Percentiles rank a stretch among this genome's conserved stretches.
phyloP scores from a whole-genome alignment of 2,797 vertebrate species.

The Syndactyla subalaris region DNA sequence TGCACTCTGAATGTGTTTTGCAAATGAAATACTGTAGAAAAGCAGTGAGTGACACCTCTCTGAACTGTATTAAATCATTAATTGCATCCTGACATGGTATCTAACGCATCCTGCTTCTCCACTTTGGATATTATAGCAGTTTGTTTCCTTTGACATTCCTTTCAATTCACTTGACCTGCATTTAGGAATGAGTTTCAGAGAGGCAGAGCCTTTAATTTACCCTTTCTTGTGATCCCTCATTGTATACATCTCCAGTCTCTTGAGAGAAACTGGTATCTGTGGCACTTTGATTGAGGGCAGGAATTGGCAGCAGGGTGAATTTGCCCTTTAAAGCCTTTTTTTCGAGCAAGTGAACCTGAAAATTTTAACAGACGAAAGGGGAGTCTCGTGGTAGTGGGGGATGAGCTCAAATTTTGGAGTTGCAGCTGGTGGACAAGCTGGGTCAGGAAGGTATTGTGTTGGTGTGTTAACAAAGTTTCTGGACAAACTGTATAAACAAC shows the following conservation, averaged over 20 bases:
- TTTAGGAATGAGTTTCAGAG: background rate
- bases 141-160: background rate
- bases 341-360: background rate
- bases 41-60: background rate
- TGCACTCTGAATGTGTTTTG: background rate
- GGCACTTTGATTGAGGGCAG: background rate
- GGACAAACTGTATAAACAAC: background rate
- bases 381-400: background rate
- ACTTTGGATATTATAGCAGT: background rate
- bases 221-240: background rate
- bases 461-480: background rate
- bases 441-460: background rate
- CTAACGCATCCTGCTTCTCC: background rate
- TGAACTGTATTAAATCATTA: background rate
- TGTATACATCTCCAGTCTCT: background rate
- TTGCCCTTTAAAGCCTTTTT: background rate
- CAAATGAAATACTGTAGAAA: background rate
- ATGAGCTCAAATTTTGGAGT: background rate
- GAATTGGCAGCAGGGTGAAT: background rate
- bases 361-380: background rate
- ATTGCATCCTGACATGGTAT: background rate
- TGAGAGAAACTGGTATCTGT: background rate
- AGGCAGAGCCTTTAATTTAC: background rate
- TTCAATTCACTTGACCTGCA: background rate
- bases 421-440: background rate